phyloP scores from a whole-genome alignment of 2,113 vertebrate genomes.

The Erpornis zantholeuca region DNA sequence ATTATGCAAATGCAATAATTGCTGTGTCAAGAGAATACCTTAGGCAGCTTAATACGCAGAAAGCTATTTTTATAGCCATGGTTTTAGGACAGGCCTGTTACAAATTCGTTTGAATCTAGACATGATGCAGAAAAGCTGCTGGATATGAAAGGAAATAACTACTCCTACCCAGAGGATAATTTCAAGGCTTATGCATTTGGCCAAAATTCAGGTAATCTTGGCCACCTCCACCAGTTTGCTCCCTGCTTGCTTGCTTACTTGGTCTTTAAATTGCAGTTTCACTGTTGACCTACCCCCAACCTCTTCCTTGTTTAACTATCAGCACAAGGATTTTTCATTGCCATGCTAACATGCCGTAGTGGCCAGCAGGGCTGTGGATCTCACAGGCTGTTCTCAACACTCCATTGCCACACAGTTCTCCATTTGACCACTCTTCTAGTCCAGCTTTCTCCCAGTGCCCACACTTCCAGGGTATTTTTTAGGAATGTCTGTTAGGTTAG shows the following conservation, averaged over 20 bases:
- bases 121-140: not conserved
- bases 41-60: not conserved
- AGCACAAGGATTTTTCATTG: not conserved
- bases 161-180: not conserved
- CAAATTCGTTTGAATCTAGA: not conserved
- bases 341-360: not conserved
- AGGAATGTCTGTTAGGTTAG: not conserved
- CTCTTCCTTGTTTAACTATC: not conserved
- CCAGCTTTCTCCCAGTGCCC: not conserved
- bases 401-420: not conserved
- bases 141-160: not conserved
- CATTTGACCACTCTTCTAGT: not conserved
- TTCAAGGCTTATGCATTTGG: not conserved
- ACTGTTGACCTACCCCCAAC: not conserved
- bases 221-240: not conserved
- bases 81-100: not conserved
- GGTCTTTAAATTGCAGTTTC: not conserved
- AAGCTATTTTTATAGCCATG: not conserved
- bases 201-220: not conserved
- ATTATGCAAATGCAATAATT: not conserved
- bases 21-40: not conserved
- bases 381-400: not conserved
- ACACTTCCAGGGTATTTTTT: not conserved
- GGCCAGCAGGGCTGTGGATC: not conserved
- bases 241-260: not conserved